phyloP scores from a whole-genome alignment of 64 coral and sea anemone species.

The Montipora cactus region DNA sequence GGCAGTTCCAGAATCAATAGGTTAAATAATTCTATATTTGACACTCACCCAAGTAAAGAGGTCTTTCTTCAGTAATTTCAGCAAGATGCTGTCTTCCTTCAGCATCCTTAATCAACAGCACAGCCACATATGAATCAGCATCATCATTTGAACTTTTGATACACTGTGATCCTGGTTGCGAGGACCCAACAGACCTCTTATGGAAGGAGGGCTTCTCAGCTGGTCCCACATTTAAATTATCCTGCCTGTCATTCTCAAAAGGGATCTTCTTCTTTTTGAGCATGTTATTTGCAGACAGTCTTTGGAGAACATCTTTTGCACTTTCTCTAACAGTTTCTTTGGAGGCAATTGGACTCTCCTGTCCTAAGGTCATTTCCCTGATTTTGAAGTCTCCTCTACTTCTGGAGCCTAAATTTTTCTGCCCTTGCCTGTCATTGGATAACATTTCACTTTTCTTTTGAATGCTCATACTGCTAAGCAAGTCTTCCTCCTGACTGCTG shows the following conservation, averaged over 20 bases:
- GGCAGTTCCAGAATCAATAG: too few species aligned
- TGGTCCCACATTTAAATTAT: background rate
- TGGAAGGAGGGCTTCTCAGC: slow-evolving; percentile 34
- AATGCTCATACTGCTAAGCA: background rate
- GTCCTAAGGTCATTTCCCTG: background rate
- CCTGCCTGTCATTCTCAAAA: background rate
- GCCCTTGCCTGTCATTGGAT: background rate
- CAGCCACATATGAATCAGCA: slow-evolving; percentile 12
- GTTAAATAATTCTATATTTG: too few species aligned
- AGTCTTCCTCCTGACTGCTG: background rate
- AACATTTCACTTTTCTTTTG: background rate
- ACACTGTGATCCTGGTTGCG: slow-evolving; percentile 2
- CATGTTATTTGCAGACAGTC: background rate
- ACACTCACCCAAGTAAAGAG: slow-evolving; percentile 49
- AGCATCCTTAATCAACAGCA: slow-evolving; percentile 32
- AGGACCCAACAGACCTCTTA: slow-evolving; percentile 16
- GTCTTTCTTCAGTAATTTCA: slow-evolving; percentile 42
- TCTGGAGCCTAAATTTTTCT: background rate
- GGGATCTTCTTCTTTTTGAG: background rate
- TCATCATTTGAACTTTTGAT: background rate
- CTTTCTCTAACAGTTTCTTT: background rate
- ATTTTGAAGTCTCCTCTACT: background rate
- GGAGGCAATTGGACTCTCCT: background rate
- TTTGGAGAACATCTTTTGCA: background rate
- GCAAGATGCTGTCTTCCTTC: slow-evolving; percentile 7